Evolutionary conservation across 1,140 invertebrate genomes (phyloP), one percentile per base, ranked within the genome.

Genomic region (Hypothenemus hampei): DNA sequence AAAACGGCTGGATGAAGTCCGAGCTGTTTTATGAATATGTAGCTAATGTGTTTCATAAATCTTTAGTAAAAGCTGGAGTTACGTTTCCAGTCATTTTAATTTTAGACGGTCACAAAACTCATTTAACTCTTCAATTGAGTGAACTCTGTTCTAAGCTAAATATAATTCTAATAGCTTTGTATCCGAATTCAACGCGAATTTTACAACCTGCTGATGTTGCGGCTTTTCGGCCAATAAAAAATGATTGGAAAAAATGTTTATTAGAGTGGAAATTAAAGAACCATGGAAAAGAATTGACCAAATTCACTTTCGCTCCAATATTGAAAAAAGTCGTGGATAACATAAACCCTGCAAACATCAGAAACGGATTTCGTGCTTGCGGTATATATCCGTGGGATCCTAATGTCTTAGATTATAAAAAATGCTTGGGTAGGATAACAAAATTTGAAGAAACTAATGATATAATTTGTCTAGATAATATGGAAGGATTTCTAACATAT

Each of bases 21-120:
- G 64, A 63, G 54, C 19, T 57, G 1, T 73, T 72, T 55, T 68
- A 65, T 51, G 68, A 73, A 55, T 72, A 68, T 50, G 59, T 72
- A 22, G 50, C 44, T 21, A 66, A 70, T 57, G 53, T 66, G 13
- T 65, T 71, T 26, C 35, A 67, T 53, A 62, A 61, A 7, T 63
- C 55, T 33, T 31, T 70, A 16, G 45, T 54, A 21, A 48, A 65
- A 37, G 57, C 63, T 18, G 55, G 60, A 11, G 58, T 65, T 18
- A 40, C 57, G 45, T 63, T 58, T 53, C 68, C 70, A n/a, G 55
- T 70, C 4, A 61, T 72, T 10, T 45, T 73, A 4, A 71, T 66
- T 60, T 46, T 72, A 10, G 70, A 72, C 62, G 69, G 66, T 8
- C 70, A 72, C 55, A 55, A 20, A n/a, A 60, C 58, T 11, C 64